A percentile compares a stretch with the other conserved stretches of the same genome.
Conservation (phyloP, 2,888 invertebrate genomes). For the Eumerus sabulonum region DNA sequence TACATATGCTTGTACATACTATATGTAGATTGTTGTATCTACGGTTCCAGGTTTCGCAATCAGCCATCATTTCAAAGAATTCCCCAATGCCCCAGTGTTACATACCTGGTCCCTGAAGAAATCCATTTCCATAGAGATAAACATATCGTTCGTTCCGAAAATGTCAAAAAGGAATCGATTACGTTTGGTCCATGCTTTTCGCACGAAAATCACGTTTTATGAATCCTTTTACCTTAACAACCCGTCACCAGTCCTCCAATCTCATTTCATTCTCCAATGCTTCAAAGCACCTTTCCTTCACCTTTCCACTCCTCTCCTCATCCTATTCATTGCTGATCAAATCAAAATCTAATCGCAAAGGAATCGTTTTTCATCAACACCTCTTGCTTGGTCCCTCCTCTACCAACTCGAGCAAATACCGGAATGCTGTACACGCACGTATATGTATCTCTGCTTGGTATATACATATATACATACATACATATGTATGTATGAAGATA, state of each 20-base stretch:
- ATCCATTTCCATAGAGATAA: constrained; percentile 25
- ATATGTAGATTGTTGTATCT: too few species aligned
- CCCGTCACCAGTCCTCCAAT: constrained; percentile 5
- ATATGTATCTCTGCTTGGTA: too few species aligned
- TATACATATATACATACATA: too few species aligned
- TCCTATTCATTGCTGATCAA: constrained; percentile 31
- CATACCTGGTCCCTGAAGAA: neutral
- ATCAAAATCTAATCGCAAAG: constrained; percentile 60
- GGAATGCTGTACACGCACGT: constrained; percentile 28
- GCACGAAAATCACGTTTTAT: constrained; percentile 48
- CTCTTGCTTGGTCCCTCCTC: neutral
- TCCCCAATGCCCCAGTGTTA: neutral
- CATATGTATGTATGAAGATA: too few species aligned
- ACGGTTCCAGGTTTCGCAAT: too few species aligned
- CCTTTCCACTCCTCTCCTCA: neutral
- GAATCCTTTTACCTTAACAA: constrained; percentile 46
- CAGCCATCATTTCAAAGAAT: neutral
- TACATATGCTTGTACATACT: too few species aligned
- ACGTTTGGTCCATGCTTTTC: constrained; percentile 1
- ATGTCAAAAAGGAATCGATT: constrained; percentile 29
- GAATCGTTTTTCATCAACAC: constrained; percentile 50
- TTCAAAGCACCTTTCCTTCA: constrained; percentile 8
- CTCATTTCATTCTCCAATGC: neutral
- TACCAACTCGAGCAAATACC: neutral
- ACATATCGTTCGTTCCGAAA: constrained; percentile 9